These are phyloP conservation scores for Buathra laborator DNA, from an alignment of 2,888 invertebrate genomes.

Conservation along the genomic window DNA sequence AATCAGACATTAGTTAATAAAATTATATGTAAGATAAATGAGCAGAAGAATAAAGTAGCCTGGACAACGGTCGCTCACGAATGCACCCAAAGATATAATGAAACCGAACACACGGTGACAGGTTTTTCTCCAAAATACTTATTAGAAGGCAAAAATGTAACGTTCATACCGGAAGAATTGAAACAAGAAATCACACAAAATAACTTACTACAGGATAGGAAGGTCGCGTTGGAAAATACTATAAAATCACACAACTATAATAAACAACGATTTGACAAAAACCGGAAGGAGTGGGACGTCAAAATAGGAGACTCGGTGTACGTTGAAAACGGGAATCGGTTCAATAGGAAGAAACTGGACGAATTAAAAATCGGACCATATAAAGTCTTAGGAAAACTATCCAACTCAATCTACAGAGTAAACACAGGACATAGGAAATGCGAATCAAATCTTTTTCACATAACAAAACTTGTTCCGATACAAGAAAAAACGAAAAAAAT, in stretches of 20 bases:
- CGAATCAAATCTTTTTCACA: constrained; percentile 51
- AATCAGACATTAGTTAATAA: constrained; percentile 75
- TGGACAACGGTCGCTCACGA: constrained; percentile 73
- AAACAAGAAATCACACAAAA: constrained; percentile 56
- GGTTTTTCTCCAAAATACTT: constrained; percentile 71
- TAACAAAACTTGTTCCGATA: constrained; percentile 25
- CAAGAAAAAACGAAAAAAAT: too few relatives aligned
- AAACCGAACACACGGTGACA: constrained; percentile 72
- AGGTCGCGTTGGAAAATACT: constrained; percentile 70
- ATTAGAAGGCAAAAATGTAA: constrained; percentile 68
- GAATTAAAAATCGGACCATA: constrained; percentile 64
- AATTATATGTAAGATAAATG: constrained; percentile 74
- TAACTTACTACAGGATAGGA: constrained; percentile 66
- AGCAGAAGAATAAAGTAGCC: constrained; percentile 64
- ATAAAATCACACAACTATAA: constrained; percentile 72
- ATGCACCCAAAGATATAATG: constrained; percentile 72
- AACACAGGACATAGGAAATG: constrained; percentile 58
- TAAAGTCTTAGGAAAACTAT: constrained; percentile 67
- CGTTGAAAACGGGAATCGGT: constrained; percentile 73
- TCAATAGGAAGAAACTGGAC: constrained; percentile 74
- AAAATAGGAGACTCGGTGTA: constrained; percentile 74
- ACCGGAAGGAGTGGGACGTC: constrained; percentile 69
- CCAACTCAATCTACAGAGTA: constrained; percentile 69
- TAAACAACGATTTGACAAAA: constrained; percentile 70
- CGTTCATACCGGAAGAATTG: constrained; percentile 62